Base-by-base conservation (phyloP, 2,888 invertebrate genomes). In the Euplexia lucipara region DNA sequence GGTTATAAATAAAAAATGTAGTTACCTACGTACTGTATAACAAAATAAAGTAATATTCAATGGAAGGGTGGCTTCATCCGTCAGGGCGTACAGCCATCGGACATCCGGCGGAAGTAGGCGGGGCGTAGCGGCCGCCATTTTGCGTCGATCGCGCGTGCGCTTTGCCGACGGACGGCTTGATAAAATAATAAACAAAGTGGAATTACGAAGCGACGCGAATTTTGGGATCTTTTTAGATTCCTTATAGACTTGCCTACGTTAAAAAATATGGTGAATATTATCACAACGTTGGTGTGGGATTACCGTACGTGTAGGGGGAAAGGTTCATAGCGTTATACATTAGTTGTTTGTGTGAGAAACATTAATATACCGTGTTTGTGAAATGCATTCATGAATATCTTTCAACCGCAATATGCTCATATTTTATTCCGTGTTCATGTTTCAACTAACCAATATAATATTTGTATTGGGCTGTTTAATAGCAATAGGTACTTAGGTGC, bases 41-140 rank as follows among this genome's bases (percentile, higher is more conserved):
- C n/a, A 77, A 71, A 78, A 69, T 74, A 74, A 73, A 66, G 37
- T 67, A 74, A 80, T n/a, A n/a, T 76, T 71, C 58, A 83, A 70
- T 67, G 63, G 65, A 75, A 76, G 81, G 82, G 85, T 85, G 85
- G 87, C 79, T 83, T 78, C 75, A 70, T 75, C 72, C 74, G 65
- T 68, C 59, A 78, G 81, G 83, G 83, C 67, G 80, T 59, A 53
- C 52, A 68, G 68, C 66, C 68, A 75, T 81, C 88, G 92, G 91
- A 94, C 86, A 83, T 94, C 93, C 94, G 94, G 87, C 93, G 93
- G 94, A 94, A 91, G 89, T 85, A 84, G 94, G 94, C 90, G 94
- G 92, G 66, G 87, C 87, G 56, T 64, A 39, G 54, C 66, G 64
- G 90, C 85, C 90, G 93, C 93, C 93, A 92, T 92, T 79, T 92